phyloP scores from a whole-genome alignment of 2,888 invertebrate species.

The Taphrorychus bicolor region DNA sequence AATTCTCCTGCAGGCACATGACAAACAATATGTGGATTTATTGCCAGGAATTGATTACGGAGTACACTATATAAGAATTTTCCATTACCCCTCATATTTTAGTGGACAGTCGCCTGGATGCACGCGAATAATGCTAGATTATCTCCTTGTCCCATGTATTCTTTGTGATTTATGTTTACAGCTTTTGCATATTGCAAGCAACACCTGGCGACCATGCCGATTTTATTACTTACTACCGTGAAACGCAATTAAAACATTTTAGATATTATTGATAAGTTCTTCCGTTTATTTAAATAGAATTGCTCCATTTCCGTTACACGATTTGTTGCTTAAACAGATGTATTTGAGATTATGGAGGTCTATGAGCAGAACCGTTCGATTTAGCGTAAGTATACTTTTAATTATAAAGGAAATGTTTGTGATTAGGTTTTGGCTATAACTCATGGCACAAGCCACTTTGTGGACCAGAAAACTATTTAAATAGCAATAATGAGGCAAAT shows the following conservation, averaged over 20 bases:
- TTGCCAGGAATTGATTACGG: too few relatives aligned
- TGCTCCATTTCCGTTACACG: slow-evolving; percentile 20
- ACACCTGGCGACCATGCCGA: slow-evolving; percentile 45
- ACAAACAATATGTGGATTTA: too few relatives aligned
- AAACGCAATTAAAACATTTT: slow-evolving; percentile 39
- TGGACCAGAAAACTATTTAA: neutral
- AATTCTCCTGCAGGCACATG: too few relatives aligned
- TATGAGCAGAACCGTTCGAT: neutral
- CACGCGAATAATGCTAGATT: slow-evolving; percentile 43
- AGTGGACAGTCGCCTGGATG: slow-evolving; percentile 10
- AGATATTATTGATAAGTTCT: slow-evolving; percentile 34
- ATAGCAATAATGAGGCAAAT: neutral
- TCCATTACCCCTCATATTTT: neutral
- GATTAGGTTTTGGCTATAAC: neutral
- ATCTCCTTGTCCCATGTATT: slow-evolving; percentile 32
- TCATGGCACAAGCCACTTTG: too few relatives aligned
- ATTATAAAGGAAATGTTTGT: neutral
- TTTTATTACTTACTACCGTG: slow-evolving; percentile 28
- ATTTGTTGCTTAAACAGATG: slow-evolving; percentile 9
- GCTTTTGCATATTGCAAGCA: slow-evolving; percentile 39
- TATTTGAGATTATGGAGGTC: neutral
- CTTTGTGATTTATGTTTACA: slow-evolving; percentile 20
- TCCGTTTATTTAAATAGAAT: slow-evolving; percentile 25
- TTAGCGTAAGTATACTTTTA: too few relatives aligned
- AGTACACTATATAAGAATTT: too few relatives aligned